Conservation (phyloP, 2,797 vertebrate genomes). For the Enteromius afrohamiltoni region DNA sequence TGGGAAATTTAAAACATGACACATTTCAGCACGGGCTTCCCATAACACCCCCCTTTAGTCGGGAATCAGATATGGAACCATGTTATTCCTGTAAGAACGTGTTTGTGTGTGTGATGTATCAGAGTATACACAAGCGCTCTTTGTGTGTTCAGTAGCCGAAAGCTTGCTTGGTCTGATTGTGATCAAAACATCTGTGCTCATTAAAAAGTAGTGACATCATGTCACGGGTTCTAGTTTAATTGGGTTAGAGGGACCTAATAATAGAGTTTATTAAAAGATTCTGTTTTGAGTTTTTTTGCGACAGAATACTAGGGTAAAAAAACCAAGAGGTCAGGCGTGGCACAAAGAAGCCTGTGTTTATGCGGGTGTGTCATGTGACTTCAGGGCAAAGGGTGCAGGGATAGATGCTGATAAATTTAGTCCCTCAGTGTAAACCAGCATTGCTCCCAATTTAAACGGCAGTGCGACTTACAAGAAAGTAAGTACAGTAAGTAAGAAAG, state of each 20-base stretch:
- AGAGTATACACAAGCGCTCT: slow-evolving; percentile 23
- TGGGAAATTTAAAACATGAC: background rate
- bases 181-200: slow-evolving; percentile 39
- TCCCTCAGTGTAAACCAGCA: background rate
- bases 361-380: slow-evolving; percentile 56
- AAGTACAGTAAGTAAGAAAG: background rate
- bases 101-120: slow-evolving; percentile 22
- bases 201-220: slow-evolving; percentile 48
- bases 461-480: background rate
- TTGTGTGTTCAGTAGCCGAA: slow-evolving; percentile 33
- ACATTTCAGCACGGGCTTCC: background rate
- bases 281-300: slow-evolving; percentile 37
- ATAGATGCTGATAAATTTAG: slow-evolving; percentile 44
- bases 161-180: slow-evolving; percentile 21
- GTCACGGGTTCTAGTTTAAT: slow-evolving; percentile 51
- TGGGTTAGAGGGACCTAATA: slow-evolving; percentile 43
- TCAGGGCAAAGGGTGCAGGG: slow-evolving; percentile 30
- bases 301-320: slow-evolving; percentile 31
- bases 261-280: slow-evolving; percentile 48
- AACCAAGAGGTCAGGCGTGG: slow-evolving; percentile 40
- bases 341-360: slow-evolving; percentile 64
- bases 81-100: slow-evolving; percentile 32
- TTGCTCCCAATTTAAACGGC: background rate
- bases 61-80: background rate
- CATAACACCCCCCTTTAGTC: background rate